These are phyloP conservation scores for Hyles lineata DNA, from an alignment of 2,888 invertebrate genomes.

Conservation along the genomic window DNA sequence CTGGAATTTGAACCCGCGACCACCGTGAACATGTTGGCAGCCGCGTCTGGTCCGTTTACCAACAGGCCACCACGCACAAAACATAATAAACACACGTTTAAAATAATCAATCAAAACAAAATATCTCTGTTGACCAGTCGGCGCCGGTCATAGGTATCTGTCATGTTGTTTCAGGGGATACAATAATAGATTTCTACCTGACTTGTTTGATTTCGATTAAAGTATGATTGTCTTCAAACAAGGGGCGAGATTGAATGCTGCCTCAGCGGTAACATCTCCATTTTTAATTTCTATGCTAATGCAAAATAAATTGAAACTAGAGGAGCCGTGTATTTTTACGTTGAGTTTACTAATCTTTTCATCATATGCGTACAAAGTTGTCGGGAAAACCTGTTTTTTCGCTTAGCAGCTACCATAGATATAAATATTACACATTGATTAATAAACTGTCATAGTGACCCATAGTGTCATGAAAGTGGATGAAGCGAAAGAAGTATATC, in stretches of 20 bases:
- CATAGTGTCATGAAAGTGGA: too few relatives aligned
- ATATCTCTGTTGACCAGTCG: slow-evolving; percentile 43
- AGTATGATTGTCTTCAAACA: slow-evolving; percentile 28
- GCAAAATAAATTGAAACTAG: not conserved
- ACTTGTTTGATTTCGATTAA: slow-evolving; percentile 51
- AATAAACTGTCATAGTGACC: too few relatives aligned
- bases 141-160: slow-evolving; percentile 41
- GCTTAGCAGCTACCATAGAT: too few relatives aligned
- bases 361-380: not conserved
- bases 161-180: slow-evolving; percentile 48
- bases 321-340: not conserved
- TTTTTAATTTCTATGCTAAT: slow-evolving; percentile 23
- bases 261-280: not conserved
- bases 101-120: slow-evolving; percentile 39
- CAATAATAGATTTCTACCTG: slow-evolving; percentile 38
- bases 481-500: too few relatives aligned
- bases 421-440: too few relatives aligned
- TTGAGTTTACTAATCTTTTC: not conserved
- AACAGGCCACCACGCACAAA: too few relatives aligned
- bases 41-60: too few relatives aligned
- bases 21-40: too few relatives aligned
- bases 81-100: not conserved
- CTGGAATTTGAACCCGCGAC: too few relatives aligned
- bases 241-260: slow-evolving; percentile 4
- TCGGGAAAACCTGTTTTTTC: too few relatives aligned